phyloP scores from a whole-genome alignment of 2,113 vertebrate genomes.

The Marcusenius ussheri region DNA sequence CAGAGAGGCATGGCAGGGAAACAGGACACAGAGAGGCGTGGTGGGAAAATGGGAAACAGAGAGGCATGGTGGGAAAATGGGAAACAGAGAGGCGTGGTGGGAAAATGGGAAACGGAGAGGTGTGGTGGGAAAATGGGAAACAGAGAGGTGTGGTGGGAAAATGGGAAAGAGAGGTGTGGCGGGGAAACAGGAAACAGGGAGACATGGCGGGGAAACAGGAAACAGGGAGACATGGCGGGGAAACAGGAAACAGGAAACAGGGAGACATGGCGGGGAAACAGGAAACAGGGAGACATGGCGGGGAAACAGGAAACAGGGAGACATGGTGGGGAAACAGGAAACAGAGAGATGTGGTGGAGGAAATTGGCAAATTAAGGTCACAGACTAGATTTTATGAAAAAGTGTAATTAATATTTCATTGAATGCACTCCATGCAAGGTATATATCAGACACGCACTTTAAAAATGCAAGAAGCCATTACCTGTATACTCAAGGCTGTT shows the following conservation, averaged over 20 bases:
- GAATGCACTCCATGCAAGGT: neutral
- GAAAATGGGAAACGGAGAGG: neutral
- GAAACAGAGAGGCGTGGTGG: neutral
- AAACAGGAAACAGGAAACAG: neutral
- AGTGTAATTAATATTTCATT: neutral
- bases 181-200: neutral
- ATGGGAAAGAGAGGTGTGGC: neutral
- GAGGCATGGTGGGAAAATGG: neutral
- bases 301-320: neutral
- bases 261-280: neutral
- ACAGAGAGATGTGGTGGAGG: neutral
- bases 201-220: neutral
- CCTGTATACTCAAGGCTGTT: neutral
- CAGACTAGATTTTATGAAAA: neutral
- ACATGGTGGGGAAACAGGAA: no score
- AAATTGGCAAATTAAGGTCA: neutral
- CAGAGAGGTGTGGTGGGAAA: neutral
- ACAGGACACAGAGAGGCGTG: neutral
- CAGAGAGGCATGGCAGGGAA: no score
- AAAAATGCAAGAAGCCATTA: neutral
- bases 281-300: neutral
- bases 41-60: neutral
- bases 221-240: neutral
- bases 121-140: neutral
- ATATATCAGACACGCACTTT: neutral